Conservation (phyloP, 2,888 invertebrate genomes). For the Polydrusus pterygomalis region DNA sequence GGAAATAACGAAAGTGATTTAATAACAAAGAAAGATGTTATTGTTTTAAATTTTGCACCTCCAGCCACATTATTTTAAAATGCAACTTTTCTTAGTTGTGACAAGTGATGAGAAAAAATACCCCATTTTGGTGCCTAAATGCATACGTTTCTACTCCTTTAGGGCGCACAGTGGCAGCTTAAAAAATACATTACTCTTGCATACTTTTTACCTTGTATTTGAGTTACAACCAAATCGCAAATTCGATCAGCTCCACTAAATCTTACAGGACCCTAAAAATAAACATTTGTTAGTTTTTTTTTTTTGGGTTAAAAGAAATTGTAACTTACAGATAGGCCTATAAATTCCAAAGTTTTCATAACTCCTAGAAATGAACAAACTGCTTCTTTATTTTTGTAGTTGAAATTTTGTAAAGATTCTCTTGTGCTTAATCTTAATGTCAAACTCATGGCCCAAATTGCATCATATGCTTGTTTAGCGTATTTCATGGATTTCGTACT, state of each 20-base stretch:
- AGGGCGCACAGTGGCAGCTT: too few species aligned
- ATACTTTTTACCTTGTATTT: conserved; percentile 84
- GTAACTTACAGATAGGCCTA: conserved; percentile 88
- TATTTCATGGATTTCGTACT: conserved; percentile 72
- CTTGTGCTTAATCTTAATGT: conserved; percentile 79
- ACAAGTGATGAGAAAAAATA: too few species aligned
- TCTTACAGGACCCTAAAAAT: conserved; percentile 88
- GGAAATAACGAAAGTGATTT: too few species aligned
- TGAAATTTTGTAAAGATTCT: conserved; percentile 74
- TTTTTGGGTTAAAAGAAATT: too few species aligned
- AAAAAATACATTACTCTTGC: too few species aligned
- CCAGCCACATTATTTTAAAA: too few species aligned
- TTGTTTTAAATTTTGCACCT: too few species aligned
- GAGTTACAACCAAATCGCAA: conserved; percentile 90
- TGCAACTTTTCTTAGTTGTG: too few species aligned
- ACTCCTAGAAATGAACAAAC: conserved; percentile 82
- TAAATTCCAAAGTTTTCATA: conserved; percentile 83
- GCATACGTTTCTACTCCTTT: too few species aligned
- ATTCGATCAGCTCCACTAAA: conserved; percentile 92
- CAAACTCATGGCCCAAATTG: conserved; percentile 92
- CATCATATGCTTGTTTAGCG: conserved; percentile 90
- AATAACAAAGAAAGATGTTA: too few species aligned
- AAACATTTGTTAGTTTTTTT: neutral
- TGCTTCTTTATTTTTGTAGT: conserved; percentile 84
- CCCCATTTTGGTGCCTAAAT: too few species aligned